Evolutionary conservation across 2,888 invertebrate species (phyloP), one percentile per base, ranked within the genome.

Genomic region (Drosophila neonasuta): DNA sequence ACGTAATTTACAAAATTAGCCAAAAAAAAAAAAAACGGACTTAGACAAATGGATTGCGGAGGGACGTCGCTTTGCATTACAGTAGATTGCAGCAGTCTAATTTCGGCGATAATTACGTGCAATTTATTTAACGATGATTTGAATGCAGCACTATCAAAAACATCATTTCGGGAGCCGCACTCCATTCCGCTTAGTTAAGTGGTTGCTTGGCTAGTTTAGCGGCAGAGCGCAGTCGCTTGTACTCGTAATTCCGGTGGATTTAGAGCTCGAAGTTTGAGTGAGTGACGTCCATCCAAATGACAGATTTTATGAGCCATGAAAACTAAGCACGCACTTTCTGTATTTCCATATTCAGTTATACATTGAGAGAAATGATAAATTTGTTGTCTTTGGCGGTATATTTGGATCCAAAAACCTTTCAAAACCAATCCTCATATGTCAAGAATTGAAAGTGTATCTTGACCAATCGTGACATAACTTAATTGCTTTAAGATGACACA

Each of bases 91-190:
- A 32, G 32, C 32, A 41, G 46, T 49, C 52, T 17, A 55, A 64
- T 59, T 70, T 55, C 46, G 48, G 79, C 64, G 70, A 78, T 79
- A 81, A 83, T 80, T 82, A 77, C 73, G 69, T 64, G 68, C 73
- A 86, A 86, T 81, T 81, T 83, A 71, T 58, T 75, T 86, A 81
- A 81, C 86, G 83, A 86, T 83, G 73, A 85, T 81, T 85, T 74
- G 78, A 72, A 69, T 65, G 66, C 61, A 36, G 63, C 42, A 69
- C 64, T 65, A 62, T 46, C 49, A 42, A 74, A 55, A 69, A 42
- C 44, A 39, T 30, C 15, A 41, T 20, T 13, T 11, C 11, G 13
- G 59, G 3, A 24, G 44, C 36, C 11, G 36, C 36, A 5, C 11
- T 36, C 5, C 10, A 17, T 24, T 11, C n/a, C 7, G 44, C 24